Evolutionary conservation across 2,888 invertebrate species (phyloP), one percentile per base, ranked within the genome.

Genomic region (Xestia ashworthii): DNA sequence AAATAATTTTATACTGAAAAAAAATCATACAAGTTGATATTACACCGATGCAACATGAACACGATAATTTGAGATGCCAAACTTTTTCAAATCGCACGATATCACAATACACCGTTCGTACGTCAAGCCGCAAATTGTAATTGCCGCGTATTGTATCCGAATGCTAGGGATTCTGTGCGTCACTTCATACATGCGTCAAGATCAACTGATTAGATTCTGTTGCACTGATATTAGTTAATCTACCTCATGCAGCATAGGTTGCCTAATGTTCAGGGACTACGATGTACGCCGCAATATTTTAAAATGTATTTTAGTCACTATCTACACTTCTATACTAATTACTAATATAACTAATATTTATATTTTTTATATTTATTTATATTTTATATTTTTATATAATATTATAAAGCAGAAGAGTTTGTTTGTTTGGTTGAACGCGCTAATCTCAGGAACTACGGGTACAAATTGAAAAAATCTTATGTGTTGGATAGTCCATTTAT

Each of bases 131-230:
- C 19, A n/a, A 38, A 38, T 38, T 19, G 4, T 38, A 16, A 44
- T 62, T 76, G 12, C 12, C 22, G 64, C 64, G 22, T 11, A 19
- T 53, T 25, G 14, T 48, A 22, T 25, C 25, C 22, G 46, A 64
- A 53, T 25, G 53, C 25, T 46, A 25, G n/a, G 1, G 46, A 78
- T 64, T 48, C 64, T 55, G 64, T 55, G 71, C 55, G 78, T 78
- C 64, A 78, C 5, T 16, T n/a, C 12, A 64, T 9, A 48, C 32
- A 65, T 50, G 48, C 78, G 48, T 50, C 65, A 72, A 65, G 58
- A 79, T 78, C 44, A 6, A 41, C 4, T 12, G 79, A 78, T 78
- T 32, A 78, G 71, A 78, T 78, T 78, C n/a, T 65, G 6, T 14
- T 78, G 79, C 64, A 64, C 5, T 78, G 46, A 70, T 62, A 68